A percentile compares a stretch with the other conserved stretches of the same genome.
Conservation (phyloP, 2,797 vertebrate genomes). For the Kryptolebias ocellatus region DNA sequence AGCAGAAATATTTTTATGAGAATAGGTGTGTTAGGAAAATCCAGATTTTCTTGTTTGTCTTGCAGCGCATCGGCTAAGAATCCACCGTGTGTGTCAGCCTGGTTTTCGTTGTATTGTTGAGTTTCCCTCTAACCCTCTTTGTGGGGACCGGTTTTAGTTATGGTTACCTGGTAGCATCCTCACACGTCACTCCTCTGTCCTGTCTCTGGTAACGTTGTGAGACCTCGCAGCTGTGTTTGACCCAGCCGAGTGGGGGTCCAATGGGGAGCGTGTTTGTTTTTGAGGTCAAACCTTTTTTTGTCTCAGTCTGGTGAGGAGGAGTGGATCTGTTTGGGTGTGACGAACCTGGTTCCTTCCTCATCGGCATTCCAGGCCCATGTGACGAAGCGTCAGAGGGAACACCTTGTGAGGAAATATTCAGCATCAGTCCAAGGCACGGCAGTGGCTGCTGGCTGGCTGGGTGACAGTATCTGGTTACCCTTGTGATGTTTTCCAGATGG, state of each 20-base stretch:
- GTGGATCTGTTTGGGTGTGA: slow-evolving; percentile 67
- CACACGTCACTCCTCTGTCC: slow-evolving; percentile 21
- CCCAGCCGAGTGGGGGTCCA: slow-evolving; percentile 40
- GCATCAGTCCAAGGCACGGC: slow-evolving; percentile 35
- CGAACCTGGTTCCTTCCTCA: slow-evolving; percentile 63
- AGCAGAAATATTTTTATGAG: slow-evolving; percentile 17
- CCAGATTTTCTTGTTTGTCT: slow-evolving; percentile 73
- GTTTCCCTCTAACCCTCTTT: slow-evolving; percentile 14
- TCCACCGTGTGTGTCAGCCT: slow-evolving; percentile 21
- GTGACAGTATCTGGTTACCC: slow-evolving; percentile 8
- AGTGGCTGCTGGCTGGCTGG: slow-evolving; percentile 4
- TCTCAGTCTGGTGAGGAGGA: slow-evolving; percentile 60
- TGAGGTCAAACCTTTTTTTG: slow-evolving; percentile 43
- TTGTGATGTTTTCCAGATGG: slow-evolving; percentile 29
- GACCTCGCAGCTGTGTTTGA: slow-evolving; percentile 76
- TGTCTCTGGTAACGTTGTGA: slow-evolving; percentile 21
- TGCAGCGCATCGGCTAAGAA: slow-evolving; percentile 29
- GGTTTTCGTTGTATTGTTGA: slow-evolving; percentile 33
- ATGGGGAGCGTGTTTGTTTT: slow-evolving; percentile 65
- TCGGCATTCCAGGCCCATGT: slow-evolving; percentile 66
- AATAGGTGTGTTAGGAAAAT: slow-evolving; percentile 61
- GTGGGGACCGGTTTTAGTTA: slow-evolving; percentile 21
- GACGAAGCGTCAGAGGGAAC: slow-evolving; percentile 58
- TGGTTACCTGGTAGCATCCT: slow-evolving; percentile 24
- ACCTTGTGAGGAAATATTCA: slow-evolving; percentile 47